A percentile compares a stretch with the other conserved stretches of the same genome.
phyloP scores from a whole-genome alignment of 1,140 invertebrate species.

The Battus philenor region DNA sequence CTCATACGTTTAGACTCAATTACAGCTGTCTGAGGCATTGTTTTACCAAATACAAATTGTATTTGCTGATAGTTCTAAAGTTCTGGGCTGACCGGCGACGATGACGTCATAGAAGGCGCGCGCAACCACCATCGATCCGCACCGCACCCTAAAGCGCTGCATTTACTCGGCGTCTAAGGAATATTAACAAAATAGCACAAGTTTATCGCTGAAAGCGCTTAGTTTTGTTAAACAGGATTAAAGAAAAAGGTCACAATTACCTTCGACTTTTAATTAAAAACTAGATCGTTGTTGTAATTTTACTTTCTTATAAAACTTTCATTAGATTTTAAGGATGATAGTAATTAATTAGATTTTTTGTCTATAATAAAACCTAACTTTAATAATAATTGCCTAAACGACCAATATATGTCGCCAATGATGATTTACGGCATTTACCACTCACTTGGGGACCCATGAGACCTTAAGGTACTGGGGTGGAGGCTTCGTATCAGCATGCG shows the following conservation, averaged over 20 bases:
- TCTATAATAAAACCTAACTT: too few species aligned
- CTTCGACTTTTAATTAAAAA: slow-evolving; percentile 23
- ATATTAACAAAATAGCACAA: slow-evolving; percentile 13
- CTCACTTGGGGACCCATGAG: too few species aligned
- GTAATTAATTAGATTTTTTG: too few species aligned
- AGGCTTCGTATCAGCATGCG: too few species aligned
- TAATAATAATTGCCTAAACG: too few species aligned
- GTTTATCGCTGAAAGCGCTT: slow-evolving; percentile 45
- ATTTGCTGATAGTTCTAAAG: slow-evolving; percentile 41
- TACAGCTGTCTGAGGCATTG: slow-evolving; percentile 1
- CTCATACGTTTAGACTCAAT: neutral
- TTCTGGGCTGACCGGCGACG: slow-evolving; percentile 42
- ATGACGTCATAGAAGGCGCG: slow-evolving; percentile 66
- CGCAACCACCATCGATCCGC: slow-evolving; percentile 53
- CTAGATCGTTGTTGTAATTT: slow-evolving; percentile 7
- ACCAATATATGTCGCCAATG: too few species aligned
- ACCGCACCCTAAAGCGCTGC: slow-evolving; percentile 41
- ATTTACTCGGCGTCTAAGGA: slow-evolving; percentile 28
- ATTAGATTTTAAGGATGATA: too few species aligned
- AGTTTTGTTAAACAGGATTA: slow-evolving; percentile 21
- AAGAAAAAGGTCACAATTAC: slow-evolving; percentile 28
- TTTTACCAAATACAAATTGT: slow-evolving; percentile 31
- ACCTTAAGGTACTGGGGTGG: too few species aligned
- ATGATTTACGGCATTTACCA: too few species aligned
- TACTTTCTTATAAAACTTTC: too few species aligned